Evolutionary conservation across 1,140 invertebrate species (phyloP), one percentile per base, ranked within the genome.

Genomic region (Drosophila arawakana): DNA sequence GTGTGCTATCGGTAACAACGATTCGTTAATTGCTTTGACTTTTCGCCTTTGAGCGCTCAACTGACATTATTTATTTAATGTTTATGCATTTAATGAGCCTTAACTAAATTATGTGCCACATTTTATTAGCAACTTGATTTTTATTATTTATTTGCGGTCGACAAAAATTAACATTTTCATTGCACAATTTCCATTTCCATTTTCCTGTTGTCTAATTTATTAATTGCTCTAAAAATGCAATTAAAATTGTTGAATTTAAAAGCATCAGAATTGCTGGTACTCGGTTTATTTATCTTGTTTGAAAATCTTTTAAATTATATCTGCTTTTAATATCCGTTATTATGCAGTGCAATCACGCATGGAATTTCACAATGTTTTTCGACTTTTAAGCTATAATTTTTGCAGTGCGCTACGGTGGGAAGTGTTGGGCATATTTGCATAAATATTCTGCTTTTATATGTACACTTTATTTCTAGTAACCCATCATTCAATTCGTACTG

Each of bases 81-180:
- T 30, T 37, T 57, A 47, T 11, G 50, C 7, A 66, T 75, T 68
- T 49, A 81, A 83, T 84, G 50, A 69, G 18, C 52, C 67, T 71
- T 35, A 61, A 30, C 9, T 13, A 44, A 57, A 62, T 50, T 72
- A 78, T 78, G 18, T 52, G 39, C 13, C 13, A 34, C 52, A 47
- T 52, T 67, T 70, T 79, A 58, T 82, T 57, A 39, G 41, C 63
- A 69, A 46, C 60, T 7, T 61, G 46, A 11, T 43, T 41, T 11
- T 47, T 41, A 46, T 46, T 39, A 30, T 44, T 49, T 39, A 49
- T 49, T 34, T 44, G 59, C 25, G 39, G 35, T 66, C 37, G 10
- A 41, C n/a, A n/a, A 13, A 44, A 63, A 81, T 73, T 81, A 49
- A 68, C 46, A 50, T 63, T 77, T 58, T 72, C 61, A 81, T 77